phyloP scores from a whole-genome alignment of 2,888 invertebrate species.

The Deilephila elpenor region DNA sequence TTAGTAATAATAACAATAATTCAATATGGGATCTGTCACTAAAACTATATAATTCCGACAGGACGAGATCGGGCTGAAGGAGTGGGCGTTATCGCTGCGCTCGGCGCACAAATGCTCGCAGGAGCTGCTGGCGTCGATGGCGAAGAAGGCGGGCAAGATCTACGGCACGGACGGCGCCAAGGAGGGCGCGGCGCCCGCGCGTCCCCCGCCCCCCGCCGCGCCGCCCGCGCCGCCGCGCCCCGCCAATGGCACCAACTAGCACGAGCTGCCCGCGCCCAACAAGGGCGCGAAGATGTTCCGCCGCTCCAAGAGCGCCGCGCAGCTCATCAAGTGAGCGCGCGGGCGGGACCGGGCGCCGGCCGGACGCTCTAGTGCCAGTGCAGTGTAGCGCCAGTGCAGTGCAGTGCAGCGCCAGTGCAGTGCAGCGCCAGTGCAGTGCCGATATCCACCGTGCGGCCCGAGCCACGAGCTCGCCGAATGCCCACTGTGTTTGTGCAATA shows the following conservation, averaged over 20 bases:
- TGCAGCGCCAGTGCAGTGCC: not conserved
- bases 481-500: constrained; percentile 81
- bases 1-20: constrained; percentile 3
- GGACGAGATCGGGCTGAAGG: constrained; percentile 99
- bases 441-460: not conserved
- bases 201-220: constrained; percentile 49
- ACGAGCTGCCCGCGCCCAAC: constrained; percentile 79
- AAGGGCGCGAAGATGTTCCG: constrained; percentile 84
- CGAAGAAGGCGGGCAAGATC: constrained; percentile 99
- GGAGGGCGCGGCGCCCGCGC: constrained; percentile 57
- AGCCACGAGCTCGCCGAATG: constrained; percentile 64
- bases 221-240: constrained; percentile 62
- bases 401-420: not conserved
- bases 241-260: constrained; percentile 81
- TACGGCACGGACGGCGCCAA: constrained; percentile 92
- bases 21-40: not conserved
- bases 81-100: constrained; percentile 98
- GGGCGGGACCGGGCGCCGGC: not conserved
- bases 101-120: constrained; percentile 98
- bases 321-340: constrained; percentile 78
- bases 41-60: constrained; percentile 55
- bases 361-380: not conserved
- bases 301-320: constrained; percentile 83
- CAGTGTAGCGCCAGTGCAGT: constrained; percentile 2
- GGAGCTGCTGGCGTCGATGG: constrained; percentile 98